Conservation (phyloP, 2,888 invertebrate genomes). For the Magallana nippona region DNA sequence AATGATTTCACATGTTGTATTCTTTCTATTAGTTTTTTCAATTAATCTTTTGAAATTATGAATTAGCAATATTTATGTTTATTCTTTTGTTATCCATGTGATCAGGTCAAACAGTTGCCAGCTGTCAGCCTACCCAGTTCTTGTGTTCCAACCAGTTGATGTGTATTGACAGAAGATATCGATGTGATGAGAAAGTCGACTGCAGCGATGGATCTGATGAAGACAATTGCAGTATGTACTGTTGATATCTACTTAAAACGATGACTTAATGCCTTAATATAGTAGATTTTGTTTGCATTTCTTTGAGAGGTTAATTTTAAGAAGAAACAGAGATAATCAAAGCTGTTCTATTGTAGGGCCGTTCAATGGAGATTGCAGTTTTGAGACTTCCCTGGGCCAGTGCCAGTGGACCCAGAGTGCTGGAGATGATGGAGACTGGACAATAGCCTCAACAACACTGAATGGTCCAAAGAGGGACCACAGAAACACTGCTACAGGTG, state of each 20-base stretch:
- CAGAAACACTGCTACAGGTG: slow-evolving; percentile 58
- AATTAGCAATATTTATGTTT: not conserved
- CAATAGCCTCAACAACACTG: slow-evolving; percentile 46
- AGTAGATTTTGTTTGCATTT: not conserved
- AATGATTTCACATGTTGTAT: no score
- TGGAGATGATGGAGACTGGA: slow-evolving; percentile 69
- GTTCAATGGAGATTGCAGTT: slow-evolving; percentile 65
- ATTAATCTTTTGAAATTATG: no score
- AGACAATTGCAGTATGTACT: slow-evolving; percentile 62
- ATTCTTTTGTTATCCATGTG: not conserved
- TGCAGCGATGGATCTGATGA: slow-evolving; percentile 71
- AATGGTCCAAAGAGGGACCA: slow-evolving; percentile 64
- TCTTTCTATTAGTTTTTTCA: no score
- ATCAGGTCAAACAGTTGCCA: slow-evolving; percentile 46
- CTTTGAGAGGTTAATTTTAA: not conserved
- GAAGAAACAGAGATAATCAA: no score
- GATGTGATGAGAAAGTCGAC: slow-evolving; percentile 65
- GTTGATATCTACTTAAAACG: no score
- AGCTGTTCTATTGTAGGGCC: slow-evolving; percentile 52
- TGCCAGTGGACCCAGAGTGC: slow-evolving; percentile 63
- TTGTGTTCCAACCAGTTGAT: slow-evolving; percentile 61
- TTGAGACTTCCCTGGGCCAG: slow-evolving; percentile 53
- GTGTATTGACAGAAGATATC: slow-evolving; percentile 62
- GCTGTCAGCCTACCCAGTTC: slow-evolving; percentile 62
- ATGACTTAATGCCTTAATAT: not conserved